These are phyloP conservation scores for Cephus pulcher DNA, from an alignment of 2,888 invertebrate genomes.

Conservation along the genomic window DNA sequence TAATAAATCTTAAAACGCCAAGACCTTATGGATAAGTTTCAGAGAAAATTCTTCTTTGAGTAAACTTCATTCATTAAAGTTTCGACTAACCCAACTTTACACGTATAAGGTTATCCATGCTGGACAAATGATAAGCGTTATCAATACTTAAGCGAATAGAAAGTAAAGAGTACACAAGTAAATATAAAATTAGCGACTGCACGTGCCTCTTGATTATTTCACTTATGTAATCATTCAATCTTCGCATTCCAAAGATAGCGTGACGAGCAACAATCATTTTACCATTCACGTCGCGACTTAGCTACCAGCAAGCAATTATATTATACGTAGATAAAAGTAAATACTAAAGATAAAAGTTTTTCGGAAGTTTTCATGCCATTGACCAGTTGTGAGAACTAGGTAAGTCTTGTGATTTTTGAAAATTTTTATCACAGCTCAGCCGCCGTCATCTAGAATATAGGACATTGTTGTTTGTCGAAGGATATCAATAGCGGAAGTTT, in stretches of 20 bases:
- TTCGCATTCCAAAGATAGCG: neutral
- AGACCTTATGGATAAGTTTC: neutral
- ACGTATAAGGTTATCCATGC: neutral
- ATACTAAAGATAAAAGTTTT: neutral
- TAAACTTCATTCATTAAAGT: neutral
- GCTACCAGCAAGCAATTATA: neutral
- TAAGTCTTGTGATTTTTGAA: too few species aligned
- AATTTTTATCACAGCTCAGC: neutral
- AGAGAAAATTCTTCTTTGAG: neutral
- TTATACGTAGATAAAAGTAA: neutral
- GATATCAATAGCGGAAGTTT: neutral
- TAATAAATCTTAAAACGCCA: neutral
- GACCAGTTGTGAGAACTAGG: too few species aligned
- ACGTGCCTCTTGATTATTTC: too few species aligned
- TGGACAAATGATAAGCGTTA: neutral
- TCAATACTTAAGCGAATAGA: too few species aligned
- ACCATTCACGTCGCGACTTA: neutral
- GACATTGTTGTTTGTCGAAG: neutral
- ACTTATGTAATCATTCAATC: neutral
- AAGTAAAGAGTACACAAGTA: neutral
- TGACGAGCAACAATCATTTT: neutral
- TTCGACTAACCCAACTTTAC: neutral
- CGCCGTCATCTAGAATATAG: neutral
- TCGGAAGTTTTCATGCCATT: neutral
- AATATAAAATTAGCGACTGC: neutral